phyloP scores from a whole-genome alignment of 2,888 invertebrate species.

The Drosophila lutescens region DNA sequence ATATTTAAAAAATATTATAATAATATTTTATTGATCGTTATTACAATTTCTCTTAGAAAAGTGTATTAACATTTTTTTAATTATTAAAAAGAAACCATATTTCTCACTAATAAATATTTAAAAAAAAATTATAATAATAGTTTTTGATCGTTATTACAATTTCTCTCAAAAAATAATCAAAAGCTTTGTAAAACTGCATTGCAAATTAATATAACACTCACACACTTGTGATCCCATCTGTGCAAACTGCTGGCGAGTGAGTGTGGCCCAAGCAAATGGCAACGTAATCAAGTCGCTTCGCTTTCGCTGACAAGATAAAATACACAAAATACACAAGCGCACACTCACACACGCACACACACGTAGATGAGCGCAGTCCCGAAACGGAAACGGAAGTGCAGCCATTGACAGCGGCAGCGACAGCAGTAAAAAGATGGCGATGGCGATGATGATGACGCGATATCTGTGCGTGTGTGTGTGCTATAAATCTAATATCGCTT shows the following conservation, averaged over 20 bases:
- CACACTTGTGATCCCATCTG: background rate
- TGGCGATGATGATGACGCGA: slow-evolving; percentile 34
- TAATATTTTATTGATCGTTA: too few relatives aligned
- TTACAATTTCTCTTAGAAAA: too few relatives aligned
- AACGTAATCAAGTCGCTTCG: slow-evolving; percentile 56
- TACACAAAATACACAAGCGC: slow-evolving; percentile 6
- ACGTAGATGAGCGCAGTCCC: slow-evolving; percentile 3
- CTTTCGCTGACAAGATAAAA: slow-evolving; percentile 59
- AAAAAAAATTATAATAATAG: too few relatives aligned
- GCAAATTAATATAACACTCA: slow-evolving; percentile 1
- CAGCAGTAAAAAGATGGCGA: slow-evolving; percentile 15
- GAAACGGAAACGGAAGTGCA: slow-evolving; percentile 69
- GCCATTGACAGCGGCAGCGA: slow-evolving; percentile 53
- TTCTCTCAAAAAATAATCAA: background rate
- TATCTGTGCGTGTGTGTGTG: slow-evolving; percentile 22
- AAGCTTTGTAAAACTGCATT: background rate
- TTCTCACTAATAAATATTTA: too few relatives aligned
- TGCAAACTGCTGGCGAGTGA: background rate
- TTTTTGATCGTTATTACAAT: too few relatives aligned
- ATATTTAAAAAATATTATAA: too few relatives aligned
- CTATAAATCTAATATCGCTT: slow-evolving; percentile 68
- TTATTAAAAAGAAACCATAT: too few relatives aligned
- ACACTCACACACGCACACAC: background rate
- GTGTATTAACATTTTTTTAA: too few relatives aligned
- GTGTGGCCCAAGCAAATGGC: slow-evolving; percentile 38